Evolutionary conservation across 1,140 invertebrate species (phyloP).

Genomic region (Drosophila persimilis): DNA sequence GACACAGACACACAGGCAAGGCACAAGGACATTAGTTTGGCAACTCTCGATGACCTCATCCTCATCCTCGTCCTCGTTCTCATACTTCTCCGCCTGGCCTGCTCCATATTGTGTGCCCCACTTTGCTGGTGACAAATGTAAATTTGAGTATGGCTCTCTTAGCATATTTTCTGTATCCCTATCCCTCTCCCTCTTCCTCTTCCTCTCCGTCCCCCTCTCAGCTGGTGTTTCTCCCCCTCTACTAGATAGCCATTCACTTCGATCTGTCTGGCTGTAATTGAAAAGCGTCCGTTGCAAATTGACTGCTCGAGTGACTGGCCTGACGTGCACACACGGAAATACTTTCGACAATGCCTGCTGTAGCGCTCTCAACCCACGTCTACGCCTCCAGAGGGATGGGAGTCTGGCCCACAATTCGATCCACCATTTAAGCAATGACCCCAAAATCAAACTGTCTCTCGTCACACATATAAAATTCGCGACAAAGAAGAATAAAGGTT

Average conservation of each 20-base stretch:
- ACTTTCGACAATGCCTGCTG: slow-evolving; percentile 18
- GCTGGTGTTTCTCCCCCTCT: slow-evolving; percentile 1
- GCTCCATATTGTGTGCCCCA: slow-evolving; percentile 45
- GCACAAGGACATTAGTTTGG: slow-evolving; percentile 19
- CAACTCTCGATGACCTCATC: slow-evolving; percentile 9
- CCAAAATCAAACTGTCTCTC: slow-evolving; percentile 18
- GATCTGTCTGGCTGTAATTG: slow-evolving; percentile 41
- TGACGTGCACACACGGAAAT: slow-evolving; percentile 47
- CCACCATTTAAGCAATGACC: slow-evolving; percentile 17
- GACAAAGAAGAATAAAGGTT: neutral
- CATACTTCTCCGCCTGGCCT: slow-evolving; percentile 13
- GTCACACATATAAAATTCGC: slow-evolving; percentile 28
- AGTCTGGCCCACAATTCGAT: neutral
- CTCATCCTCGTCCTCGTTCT: neutral
- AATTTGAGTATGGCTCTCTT: slow-evolving; percentile 27
- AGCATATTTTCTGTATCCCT: too few relatives aligned
- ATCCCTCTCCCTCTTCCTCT: too few relatives aligned
- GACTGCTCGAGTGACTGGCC: slow-evolving; percentile 48
- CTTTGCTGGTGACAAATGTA: slow-evolving; percentile 48
- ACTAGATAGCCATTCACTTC: slow-evolving; percentile 2
- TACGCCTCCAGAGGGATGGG: too few relatives aligned
- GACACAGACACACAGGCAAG: neutral
- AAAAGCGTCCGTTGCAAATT: slow-evolving; percentile 52
- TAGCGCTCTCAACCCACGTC: neutral
- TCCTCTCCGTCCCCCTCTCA: neutral